Base-by-base conservation (phyloP, 2,113 vertebrate genomes). In the Paratilapia polleni region DNA sequence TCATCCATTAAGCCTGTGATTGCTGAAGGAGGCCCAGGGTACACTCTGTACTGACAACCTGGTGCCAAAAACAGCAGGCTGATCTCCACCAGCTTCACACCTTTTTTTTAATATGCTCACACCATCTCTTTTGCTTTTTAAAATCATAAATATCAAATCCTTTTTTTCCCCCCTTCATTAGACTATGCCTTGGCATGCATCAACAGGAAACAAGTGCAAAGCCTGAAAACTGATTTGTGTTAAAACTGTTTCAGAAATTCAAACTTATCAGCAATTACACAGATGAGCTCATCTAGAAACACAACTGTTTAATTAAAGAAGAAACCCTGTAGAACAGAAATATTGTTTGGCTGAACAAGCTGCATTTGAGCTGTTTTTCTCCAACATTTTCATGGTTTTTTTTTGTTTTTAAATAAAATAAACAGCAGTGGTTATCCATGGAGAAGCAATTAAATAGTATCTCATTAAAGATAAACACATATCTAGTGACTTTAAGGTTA, bases 1-100 rank as follows among this genome's bases (percentile, higher is more conserved):
- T 60, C 90, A 83, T 89, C 89, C 78, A 92, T 93, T 84, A 91
- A 79, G 87, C 52, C 66, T 87, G n/a, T 87, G 88, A 89, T 88
- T 82, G 79, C 80, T 75, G 78, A 77, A 85, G 60, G 52, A 81
- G 74, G 80, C 82, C 64, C 58, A 84, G 74, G 64, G 61, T 80
- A 90, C 89, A 81, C 56, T 77, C 41, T 88, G 73, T 87, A 14
- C 82, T 49, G 75, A 82, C 34, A 61, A 70, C 58, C 64, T 66
- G 60, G 34, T 76, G 81, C 85, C 64, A 80, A 87, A 84, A 81
- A 79, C 88, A 87, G 77, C 83, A 57, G 57, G 43, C 36, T 64
- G 80, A 87, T 81, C 68, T 80, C n/a, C 64, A 76, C 36, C 60
- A 79, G 47, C 77, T 66, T 80, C 77, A 76, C 80, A 78, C n/a